Percentiles rank a stretch among this genome's conserved stretches.
Conservation (phyloP, 2,888 invertebrate genomes). For the Papilio elwesi region DNA sequence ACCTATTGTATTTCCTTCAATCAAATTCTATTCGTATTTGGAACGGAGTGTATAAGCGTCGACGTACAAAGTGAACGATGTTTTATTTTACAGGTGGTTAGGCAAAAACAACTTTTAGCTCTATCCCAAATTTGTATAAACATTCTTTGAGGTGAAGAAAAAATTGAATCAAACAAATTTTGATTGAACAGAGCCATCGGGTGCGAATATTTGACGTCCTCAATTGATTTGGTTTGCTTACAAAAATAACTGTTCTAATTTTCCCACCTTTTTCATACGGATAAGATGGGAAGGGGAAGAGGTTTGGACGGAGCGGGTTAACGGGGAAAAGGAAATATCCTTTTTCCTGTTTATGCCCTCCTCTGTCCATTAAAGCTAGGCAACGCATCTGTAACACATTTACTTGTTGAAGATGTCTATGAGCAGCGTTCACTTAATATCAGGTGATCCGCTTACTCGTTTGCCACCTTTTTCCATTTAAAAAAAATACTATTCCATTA, state of each 20-base stretch:
- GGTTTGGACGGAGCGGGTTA: no score
- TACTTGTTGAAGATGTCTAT: no score
- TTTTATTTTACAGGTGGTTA: constrained; percentile 14
- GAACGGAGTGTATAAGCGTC: background rate
- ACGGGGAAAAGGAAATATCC: no score
- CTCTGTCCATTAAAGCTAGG: no score
- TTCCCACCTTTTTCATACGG: no score
- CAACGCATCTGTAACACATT: no score
- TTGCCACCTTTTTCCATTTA: no score
- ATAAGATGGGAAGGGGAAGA: no score
- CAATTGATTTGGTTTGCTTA: constrained; percentile 13
- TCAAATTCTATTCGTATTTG: background rate
- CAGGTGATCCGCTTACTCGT: no score
- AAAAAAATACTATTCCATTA: no score
- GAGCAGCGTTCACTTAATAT: no score
- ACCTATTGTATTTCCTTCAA: background rate
- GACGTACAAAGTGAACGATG: background rate
- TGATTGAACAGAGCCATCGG: background rate
- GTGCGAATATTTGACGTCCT: background rate
- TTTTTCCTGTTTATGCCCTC: no score
- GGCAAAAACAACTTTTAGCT: constrained; percentile 1
- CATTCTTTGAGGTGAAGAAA: constrained; percentile 23
- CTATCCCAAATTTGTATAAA: constrained; percentile 12
- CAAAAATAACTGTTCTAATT: background rate
- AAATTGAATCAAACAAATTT: constrained; percentile 19